Evolutionary conservation across 1,140 invertebrate species (phyloP).

Genomic region (Ridgeia piscesae): DNA sequence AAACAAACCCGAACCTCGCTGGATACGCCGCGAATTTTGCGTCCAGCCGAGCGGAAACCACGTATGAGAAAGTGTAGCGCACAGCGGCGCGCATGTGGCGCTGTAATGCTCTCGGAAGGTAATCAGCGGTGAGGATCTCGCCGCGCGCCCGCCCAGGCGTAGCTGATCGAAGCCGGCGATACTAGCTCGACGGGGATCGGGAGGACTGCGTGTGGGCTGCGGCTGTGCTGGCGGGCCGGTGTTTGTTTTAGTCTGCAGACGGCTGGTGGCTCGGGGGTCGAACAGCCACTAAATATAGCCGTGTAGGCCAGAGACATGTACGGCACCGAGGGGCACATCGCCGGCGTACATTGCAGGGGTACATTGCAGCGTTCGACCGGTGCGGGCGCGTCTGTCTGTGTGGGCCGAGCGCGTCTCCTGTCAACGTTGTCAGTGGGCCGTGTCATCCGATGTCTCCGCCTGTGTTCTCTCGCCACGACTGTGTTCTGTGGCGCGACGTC

Average conservation of each 20-base stretch:
- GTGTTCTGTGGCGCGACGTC: background rate
- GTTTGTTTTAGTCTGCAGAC: background rate
- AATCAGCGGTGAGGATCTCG: background rate
- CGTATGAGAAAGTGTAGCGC: background rate
- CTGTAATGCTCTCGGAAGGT: background rate
- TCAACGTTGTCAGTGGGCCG: background rate
- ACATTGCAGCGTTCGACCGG: background rate
- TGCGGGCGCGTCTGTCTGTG: background rate
- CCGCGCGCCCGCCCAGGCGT: background rate
- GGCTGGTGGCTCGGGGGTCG: background rate
- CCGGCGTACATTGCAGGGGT: background rate
- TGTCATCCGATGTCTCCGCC: background rate
- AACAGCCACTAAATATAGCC: background rate
- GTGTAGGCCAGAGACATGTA: background rate
- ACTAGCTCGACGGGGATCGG: background rate
- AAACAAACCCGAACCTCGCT: background rate
- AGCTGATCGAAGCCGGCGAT: background rate
- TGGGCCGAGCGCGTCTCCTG: background rate
- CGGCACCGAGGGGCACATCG: background rate
- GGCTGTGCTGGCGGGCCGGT: background rate
- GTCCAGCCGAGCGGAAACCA: background rate
- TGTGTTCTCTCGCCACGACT: background rate
- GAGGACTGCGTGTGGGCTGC: background rate
- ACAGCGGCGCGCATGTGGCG: background rate
- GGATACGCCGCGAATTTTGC: background rate